phyloP scores from a whole-genome alignment of 2,888 invertebrate species.

The Aphodius granarius region DNA sequence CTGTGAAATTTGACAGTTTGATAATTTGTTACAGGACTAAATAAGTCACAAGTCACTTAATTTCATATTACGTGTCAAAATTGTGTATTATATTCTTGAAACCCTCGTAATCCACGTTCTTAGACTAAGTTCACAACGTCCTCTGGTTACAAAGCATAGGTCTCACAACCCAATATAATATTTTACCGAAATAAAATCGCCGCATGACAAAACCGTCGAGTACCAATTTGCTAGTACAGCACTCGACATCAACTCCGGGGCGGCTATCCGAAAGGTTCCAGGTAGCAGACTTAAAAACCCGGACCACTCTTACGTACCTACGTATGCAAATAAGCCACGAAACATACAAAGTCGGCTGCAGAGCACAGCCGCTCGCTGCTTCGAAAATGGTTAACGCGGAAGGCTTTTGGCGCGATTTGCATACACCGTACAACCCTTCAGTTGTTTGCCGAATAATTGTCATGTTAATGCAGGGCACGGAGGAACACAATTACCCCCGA shows the following conservation, averaged over 20 bases:
- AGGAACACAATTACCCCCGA: slow-evolving; percentile 34
- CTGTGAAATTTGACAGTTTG: too few relatives aligned
- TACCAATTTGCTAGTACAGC: slow-evolving; percentile 4
- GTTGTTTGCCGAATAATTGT: slow-evolving; percentile 48
- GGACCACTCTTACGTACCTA: background rate
- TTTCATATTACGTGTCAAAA: too few relatives aligned
- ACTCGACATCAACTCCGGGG: background rate
- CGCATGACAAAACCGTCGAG: slow-evolving; percentile 8
- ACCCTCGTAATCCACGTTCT: too few relatives aligned
- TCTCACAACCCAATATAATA: slow-evolving; percentile 1
- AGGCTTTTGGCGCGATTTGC: slow-evolving; percentile 35
- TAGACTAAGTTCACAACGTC: too few relatives aligned
- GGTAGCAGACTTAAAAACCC: background rate
- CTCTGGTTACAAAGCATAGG: background rate
- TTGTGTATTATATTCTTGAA: too few relatives aligned
- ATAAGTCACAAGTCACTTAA: too few relatives aligned
- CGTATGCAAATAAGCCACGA: slow-evolving; percentile 15
- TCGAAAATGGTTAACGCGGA: background rate
- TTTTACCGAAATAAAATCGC: slow-evolving; percentile 1
- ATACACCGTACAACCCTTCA: slow-evolving; percentile 39
- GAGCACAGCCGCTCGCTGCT: slow-evolving; percentile 1
- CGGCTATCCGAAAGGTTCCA: background rate
- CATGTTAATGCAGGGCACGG: slow-evolving; percentile 46
- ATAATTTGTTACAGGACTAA: too few relatives aligned
- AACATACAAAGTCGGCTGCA: background rate